These are phyloP conservation scores for Steinernema scapterisci DNA, from an alignment of 2,888 invertebrate species.

Conservation along the genomic window DNA sequence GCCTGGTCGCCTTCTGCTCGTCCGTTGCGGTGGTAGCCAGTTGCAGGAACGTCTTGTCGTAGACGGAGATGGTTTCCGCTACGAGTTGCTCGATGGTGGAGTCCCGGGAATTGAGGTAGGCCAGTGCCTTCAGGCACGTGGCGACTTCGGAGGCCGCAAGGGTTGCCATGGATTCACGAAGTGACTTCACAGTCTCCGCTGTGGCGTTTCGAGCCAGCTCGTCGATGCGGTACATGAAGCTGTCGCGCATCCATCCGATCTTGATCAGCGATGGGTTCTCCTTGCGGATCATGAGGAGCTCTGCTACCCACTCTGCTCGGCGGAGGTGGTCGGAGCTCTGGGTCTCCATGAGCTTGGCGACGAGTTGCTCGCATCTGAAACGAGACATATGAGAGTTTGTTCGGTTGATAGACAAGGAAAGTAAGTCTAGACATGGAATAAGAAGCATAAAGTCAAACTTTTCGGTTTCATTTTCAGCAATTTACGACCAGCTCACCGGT, in stretches of 20 bases:
- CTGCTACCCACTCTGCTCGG: slow-evolving; percentile 44
- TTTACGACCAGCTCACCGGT: too few relatives aligned
- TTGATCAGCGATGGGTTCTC: slow-evolving; percentile 41
- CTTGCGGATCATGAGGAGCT: slow-evolving; percentile 42
- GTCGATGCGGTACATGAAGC: slow-evolving; percentile 35
- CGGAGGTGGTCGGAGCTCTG: slow-evolving; percentile 40
- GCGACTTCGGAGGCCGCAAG: slow-evolving; percentile 56
- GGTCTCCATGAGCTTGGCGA: slow-evolving; percentile 36
- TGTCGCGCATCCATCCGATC: slow-evolving; percentile 40
- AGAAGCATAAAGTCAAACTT: too few relatives aligned
- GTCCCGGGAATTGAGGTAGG: slow-evolving; percentile 39
- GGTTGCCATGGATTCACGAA: slow-evolving; percentile 50
- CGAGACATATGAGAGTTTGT: neutral
- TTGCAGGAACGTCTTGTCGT: slow-evolving; percentile 39
- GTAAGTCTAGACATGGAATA: too few relatives aligned
- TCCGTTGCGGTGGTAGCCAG: slow-evolving; percentile 35
- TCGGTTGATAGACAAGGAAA: too few relatives aligned
- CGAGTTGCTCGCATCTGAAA: slow-evolving; percentile 48
- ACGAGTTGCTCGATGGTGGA: slow-evolving; percentile 23
- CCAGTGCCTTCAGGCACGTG: slow-evolving; percentile 48
- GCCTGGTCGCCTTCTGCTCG: slow-evolving; percentile 32
- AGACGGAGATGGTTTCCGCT: neutral
- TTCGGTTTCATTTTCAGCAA: too few relatives aligned
- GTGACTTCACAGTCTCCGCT: slow-evolving; percentile 36
- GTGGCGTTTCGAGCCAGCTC: slow-evolving; percentile 26